A percentile compares a stretch with the other conserved stretches of the same genome.
phyloP scores from a whole-genome alignment of 2,113 vertebrate genomes.

The Panthera uncia region DNA sequence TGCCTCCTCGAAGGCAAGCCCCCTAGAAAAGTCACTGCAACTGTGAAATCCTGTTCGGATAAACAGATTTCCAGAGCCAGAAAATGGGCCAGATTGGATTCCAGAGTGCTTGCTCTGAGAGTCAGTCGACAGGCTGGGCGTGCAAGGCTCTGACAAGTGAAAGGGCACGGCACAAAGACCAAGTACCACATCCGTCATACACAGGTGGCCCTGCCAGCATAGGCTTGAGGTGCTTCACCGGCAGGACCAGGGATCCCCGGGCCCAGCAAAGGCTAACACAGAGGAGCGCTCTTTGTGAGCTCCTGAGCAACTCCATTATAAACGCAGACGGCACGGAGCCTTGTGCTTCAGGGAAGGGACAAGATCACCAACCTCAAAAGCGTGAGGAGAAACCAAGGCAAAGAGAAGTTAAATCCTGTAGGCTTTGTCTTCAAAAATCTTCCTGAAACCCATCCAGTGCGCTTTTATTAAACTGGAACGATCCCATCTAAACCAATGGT shows the following conservation, averaged over 20 bases:
- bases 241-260: background rate
- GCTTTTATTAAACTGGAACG: background rate
- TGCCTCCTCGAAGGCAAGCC: background rate
- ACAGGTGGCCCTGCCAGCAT: background rate
- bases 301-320: background rate
- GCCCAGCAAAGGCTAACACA: background rate
- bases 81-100: constrained; percentile 43
- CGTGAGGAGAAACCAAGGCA: background rate
- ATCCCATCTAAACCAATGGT: background rate
- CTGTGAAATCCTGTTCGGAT: constrained; percentile 46
- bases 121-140: background rate
- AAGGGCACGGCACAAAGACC: background rate
- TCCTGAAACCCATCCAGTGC: background rate
- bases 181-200: background rate
- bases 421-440: background rate
- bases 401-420: background rate
- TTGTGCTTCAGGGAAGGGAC: background rate
- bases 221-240: too few relatives aligned
- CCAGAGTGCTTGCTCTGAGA: background rate
- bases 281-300: background rate
- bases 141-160: background rate
- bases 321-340: too few relatives aligned
- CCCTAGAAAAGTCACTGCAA: background rate
- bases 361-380: background rate
- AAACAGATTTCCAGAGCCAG: constrained; percentile 55